These are phyloP conservation scores for Natator depressus DNA, from an alignment of 2,113 vertebrate species.

Conservation along the genomic window DNA sequence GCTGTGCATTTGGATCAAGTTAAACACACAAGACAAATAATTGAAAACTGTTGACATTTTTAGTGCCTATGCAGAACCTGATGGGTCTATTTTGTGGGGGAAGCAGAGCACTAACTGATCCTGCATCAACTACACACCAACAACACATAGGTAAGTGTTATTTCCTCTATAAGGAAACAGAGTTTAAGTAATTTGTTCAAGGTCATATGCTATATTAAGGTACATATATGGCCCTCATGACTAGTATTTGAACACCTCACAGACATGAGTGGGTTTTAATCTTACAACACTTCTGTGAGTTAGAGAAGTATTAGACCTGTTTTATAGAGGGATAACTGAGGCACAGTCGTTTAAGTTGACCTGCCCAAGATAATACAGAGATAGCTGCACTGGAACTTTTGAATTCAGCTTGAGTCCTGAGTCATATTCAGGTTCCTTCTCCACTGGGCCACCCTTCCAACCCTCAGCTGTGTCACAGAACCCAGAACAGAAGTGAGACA, in stretches of 20 bases:
- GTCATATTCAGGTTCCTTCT: not conserved
- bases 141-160: not conserved
- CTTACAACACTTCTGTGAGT: not conserved
- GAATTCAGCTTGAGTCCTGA: no score
- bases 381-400: no score
- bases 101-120: not conserved
- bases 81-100: rapidly evolving
- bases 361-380: not conserved
- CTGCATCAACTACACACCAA: rapidly evolving
- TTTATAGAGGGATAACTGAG: not conserved
- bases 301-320: not conserved
- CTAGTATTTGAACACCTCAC: rapidly evolving
- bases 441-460: not conserved
- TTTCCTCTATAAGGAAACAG: not conserved
- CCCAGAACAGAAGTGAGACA: not conserved
- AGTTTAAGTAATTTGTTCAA: not conserved
- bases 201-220: not conserved
- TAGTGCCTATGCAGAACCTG: rapidly evolving
- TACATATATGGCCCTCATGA: not conserved
- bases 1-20: not conserved
- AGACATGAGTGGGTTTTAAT: not conserved
- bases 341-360: not conserved
- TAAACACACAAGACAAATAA: not conserved
- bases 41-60: not conserved
- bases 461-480: not conserved